Base-by-base conservation (phyloP, 2,888 invertebrate species). In the Drosophila antonietae region DNA sequence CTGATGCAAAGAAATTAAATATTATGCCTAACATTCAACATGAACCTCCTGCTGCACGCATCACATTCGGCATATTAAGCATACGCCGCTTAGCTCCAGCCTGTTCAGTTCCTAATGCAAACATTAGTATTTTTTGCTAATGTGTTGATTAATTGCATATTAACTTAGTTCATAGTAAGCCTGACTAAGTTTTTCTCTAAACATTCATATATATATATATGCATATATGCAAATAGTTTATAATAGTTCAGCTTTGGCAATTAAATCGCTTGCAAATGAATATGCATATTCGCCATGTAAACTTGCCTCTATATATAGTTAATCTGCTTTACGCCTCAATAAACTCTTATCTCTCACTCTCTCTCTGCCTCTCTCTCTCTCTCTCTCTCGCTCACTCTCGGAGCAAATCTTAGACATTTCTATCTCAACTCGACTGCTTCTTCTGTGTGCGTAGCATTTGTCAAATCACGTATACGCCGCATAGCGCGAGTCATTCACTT, bases 391-490 rank as follows among this genome's bases (percentile, higher is more conserved):
- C 12, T 18, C 2, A 3, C 4, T 7, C 18, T 9, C 1, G 2
- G 1, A 1, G 15, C 9, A 28, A 39, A 39, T n/a, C 53, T 46
- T 47, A 35, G n/a, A n/a, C 28, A 33, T 23, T 43, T 67, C 39
- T 33, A 61, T 46, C 15, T n/a, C 1, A 33, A 10, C 31, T 14
- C 23, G 61, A 52, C 9, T 31, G 44, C 52, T 37, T 62, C 8
- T 59, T 41, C 52, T 44, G 68, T 33, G 47, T 79, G 67, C 62
- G 60, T 69, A 66, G 43, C 65, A 56, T 78, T 84, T 75, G 80
- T 60, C 86, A 83, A 81, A 85, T 85, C 73, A 89, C 89, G 85
- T 82, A 89, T 88, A 88, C 85, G 85, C 74, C 77, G 56, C 62
- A 53, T 72, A 67, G 41, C 44, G 37, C 35, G 46, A 68, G 52